Evolutionary conservation across 2,888 invertebrate genomes (phyloP), one percentile per base, ranked within the genome.

Genomic region (Caenorhabditis drosophilae): DNA sequence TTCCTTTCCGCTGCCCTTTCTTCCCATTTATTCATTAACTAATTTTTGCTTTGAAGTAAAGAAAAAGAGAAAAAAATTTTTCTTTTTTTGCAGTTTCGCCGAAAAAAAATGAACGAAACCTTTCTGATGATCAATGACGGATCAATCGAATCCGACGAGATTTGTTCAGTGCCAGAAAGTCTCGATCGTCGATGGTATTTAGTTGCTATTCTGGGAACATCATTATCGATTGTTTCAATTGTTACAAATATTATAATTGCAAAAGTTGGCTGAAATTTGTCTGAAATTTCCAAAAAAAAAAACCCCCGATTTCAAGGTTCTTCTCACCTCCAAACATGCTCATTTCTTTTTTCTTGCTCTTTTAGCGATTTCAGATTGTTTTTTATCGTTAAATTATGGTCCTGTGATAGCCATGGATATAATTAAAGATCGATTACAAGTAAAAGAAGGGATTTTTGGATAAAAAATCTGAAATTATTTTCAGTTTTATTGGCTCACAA

Each of bases 401-500:
- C 81, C 81, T 11, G 81, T 81, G 15, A 79, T 81, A 11, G 80
- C 81, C n/a, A 79, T 80, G 78, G 80, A 81, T 27, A 73, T 81
- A 3, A 77, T 80, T 40, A 76, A 78, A 48, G 77, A 80, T 42
- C 60, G 76, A 16, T 27, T 79, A n/a, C 68, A 75, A 52, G 73
- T 31, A 38, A 22, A 16, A 42, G n/a, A n/a, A n/a, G n/a, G n/a
- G n/a, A n/a, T 31, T 6, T 31, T 31, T 12, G 6, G 6, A 6
- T 40, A 7, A 40, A 40, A 40, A 41, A 4, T 7, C 16, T 44
- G n/a, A 20, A 16, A 6, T 23, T 11, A 20, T 44, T 27, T 47
- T 47, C 31, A 78, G 73, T 54, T 73, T 11, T 44, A 78, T 12
- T 79, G 79, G 80, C 68, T 81, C 41, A 70, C 70, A 15, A 63